Evolutionary conservation across 2,113 vertebrate species (phyloP).

Genomic region (Rafetus swinhoei): DNA sequence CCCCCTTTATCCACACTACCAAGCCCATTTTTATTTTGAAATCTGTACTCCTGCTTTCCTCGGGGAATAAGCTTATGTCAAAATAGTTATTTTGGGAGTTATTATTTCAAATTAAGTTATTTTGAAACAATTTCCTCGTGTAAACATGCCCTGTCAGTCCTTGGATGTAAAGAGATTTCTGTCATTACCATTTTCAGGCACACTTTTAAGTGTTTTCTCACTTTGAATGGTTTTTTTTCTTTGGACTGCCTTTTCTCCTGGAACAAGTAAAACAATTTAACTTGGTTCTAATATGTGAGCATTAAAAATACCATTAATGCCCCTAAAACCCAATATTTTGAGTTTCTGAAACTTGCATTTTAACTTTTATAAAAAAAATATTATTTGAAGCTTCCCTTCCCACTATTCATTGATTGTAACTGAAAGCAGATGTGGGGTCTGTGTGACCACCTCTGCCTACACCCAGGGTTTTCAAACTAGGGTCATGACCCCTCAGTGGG

Average conservation of each 20-base stretch:
- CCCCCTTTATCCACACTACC: too few relatives aligned
- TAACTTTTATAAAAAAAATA: neutral
- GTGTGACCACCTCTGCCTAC: too few relatives aligned
- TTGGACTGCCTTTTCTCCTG: neutral
- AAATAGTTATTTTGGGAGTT: too few relatives aligned
- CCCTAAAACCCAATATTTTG: neutral
- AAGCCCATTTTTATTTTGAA: too few relatives aligned
- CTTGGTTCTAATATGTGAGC: constrained; percentile 4
- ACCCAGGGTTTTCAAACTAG: too few relatives aligned
- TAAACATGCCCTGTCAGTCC: neutral
- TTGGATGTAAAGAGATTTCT: neutral
- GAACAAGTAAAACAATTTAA: neutral
- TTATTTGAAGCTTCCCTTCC: neutral
- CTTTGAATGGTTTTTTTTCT: neutral
- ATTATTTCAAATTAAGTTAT: too few relatives aligned
- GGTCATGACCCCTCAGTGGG: too few relatives aligned
- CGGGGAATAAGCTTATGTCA: too few relatives aligned
- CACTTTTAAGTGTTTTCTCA: neutral
- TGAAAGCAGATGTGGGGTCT: neutral
- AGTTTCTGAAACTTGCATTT: neutral
- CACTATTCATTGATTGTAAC: neutral
- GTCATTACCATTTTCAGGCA: neutral
- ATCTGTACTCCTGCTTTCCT: too few relatives aligned
- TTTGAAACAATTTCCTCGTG: too few relatives aligned
- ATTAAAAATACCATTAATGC: neutral